These are phyloP conservation scores for Neotoxoptera formosana DNA, from an alignment of 1,140 invertebrate genomes.

Conservation along the genomic window DNA sequence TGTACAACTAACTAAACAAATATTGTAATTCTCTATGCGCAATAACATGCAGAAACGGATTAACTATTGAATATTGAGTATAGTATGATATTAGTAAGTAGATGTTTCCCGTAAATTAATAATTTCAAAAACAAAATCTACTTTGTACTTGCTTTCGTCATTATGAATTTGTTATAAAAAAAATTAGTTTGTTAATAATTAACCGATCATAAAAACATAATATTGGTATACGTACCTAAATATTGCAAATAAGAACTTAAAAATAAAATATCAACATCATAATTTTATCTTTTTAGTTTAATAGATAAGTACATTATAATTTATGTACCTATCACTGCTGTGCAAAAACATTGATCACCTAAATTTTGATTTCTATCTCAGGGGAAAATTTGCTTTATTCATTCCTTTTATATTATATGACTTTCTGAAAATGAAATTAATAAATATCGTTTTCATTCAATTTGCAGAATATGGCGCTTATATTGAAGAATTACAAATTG, in stretches of 20 bases:
- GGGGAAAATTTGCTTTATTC: not conserved
- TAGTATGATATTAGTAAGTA: not conserved
- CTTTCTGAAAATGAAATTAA: not conserved
- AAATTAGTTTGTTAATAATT: not conserved
- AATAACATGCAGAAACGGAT: not conserved
- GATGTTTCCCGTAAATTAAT: not conserved
- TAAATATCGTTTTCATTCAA: slow-evolving; percentile 30
- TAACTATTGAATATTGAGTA: not conserved
- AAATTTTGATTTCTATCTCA: not conserved
- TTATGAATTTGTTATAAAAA: not conserved
- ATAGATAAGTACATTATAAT: not conserved
- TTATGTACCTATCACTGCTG: not conserved
- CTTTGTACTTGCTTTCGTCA: not conserved
- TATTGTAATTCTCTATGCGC: not conserved
- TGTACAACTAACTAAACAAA: not conserved
- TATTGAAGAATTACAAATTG: not conserved
- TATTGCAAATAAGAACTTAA: too few relatives aligned
- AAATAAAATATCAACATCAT: too few relatives aligned
- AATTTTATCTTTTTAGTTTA: too few relatives aligned
- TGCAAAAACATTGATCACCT: not conserved
- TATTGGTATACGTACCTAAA: too few relatives aligned
- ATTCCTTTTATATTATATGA: not conserved
- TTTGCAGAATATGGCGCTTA: not conserved
- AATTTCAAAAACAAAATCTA: not conserved
- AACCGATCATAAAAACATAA: not conserved